phyloP scores from a whole-genome alignment of 2,888 invertebrate genomes.

The Pyralis farinalis region DNA sequence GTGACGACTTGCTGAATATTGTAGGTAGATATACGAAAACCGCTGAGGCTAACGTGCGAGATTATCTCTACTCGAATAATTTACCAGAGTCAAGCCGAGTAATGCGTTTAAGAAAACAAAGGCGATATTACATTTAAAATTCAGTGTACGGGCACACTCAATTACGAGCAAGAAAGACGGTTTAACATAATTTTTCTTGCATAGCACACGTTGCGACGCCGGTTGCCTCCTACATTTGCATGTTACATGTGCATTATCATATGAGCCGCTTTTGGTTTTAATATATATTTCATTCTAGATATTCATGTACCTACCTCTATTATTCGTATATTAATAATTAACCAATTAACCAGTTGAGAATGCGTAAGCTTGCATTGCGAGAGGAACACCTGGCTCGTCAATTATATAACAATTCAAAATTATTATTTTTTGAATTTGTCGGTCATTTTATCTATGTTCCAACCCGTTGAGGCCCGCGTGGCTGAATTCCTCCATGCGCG shows the following conservation, averaged over 20 bases:
- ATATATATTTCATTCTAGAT: conserved; percentile 11
- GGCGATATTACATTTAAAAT: conserved; percentile 60
- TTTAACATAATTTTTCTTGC: conserved; percentile 51
- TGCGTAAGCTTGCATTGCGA: too few species aligned
- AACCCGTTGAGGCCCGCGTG: too few species aligned
- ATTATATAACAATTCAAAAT: too few species aligned
- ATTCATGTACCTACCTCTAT: too few species aligned
- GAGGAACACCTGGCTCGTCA: too few species aligned
- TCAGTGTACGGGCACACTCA: conserved; percentile 57
- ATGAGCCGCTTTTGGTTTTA: conserved; percentile 32
- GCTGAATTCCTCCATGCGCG: too few species aligned
- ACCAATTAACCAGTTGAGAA: too few species aligned
- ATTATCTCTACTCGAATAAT: conserved; percentile 33
- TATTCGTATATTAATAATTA: too few species aligned
- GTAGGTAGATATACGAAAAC: conserved; percentile 5
- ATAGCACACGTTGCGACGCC: conserved; percentile 33
- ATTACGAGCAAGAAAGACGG: conserved; percentile 48
- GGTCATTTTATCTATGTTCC: too few species aligned
- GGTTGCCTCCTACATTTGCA: conserved; percentile 45
- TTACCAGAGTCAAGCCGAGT: conserved; percentile 26
- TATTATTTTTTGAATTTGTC: too few species aligned
- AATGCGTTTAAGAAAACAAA: conserved; percentile 47
- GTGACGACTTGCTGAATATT: conserved; percentile 3
- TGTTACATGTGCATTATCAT: conserved; percentile 29
- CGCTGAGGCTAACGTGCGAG: conserved; percentile 8